Percentiles rank a stretch among this genome's conserved stretches.
phyloP scores from a whole-genome alignment of 2,888 invertebrate genomes.

The Melitaea athalia region DNA sequence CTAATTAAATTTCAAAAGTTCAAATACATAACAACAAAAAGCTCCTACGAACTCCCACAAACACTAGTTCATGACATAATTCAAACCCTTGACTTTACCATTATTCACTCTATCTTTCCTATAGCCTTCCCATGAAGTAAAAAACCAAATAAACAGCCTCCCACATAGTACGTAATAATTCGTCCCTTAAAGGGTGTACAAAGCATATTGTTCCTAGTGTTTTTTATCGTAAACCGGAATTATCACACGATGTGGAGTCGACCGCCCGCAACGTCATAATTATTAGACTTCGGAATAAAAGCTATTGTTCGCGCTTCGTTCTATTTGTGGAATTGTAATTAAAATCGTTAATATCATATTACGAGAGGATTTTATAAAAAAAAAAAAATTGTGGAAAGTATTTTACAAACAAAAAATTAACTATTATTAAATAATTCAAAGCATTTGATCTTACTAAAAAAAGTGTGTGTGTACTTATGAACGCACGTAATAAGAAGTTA shows the following conservation, averaged over 20 bases:
- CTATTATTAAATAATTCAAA: too few species aligned
- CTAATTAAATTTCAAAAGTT: too few species aligned
- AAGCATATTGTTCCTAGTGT: slow-evolving; percentile 53
- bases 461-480: too few species aligned
- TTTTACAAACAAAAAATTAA: too few species aligned
- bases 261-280: slow-evolving; percentile 47
- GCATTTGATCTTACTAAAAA: too few species aligned
- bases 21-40: too few species aligned
- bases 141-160: slow-evolving; percentile 52
- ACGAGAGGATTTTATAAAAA: not conserved
- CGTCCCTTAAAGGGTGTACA: slow-evolving; percentile 44
- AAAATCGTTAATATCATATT: slow-evolving; percentile 2
- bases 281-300: slow-evolving; percentile 20
- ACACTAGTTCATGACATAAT: not conserved
- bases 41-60: too few species aligned
- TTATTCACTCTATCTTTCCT: not conserved
- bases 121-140: not conserved
- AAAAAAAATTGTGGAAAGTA: too few species aligned
- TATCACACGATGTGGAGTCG: slow-evolving; percentile 37
- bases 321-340: not conserved
- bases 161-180: slow-evolving; percentile 41
- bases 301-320: not conserved
- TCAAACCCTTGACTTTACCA: not conserved
- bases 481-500: too few species aligned
- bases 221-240: slow-evolving; percentile 1